These are phyloP conservation scores for Melozone crissalis DNA, from an alignment of 2,113 vertebrate genomes.

Conservation along the genomic window DNA sequence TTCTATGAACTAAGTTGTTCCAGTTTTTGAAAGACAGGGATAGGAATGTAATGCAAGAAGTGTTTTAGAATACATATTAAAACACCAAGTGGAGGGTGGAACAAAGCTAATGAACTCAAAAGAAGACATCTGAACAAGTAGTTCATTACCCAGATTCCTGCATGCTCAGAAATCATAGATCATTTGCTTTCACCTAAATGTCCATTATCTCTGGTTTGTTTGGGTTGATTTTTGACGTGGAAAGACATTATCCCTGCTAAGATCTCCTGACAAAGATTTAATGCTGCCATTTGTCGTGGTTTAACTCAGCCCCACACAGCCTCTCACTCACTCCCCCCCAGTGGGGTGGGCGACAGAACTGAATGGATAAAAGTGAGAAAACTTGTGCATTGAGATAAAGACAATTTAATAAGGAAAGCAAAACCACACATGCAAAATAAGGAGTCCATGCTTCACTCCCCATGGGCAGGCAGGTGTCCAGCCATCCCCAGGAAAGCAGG, in stretches of 20 bases:
- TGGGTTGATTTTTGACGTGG: background rate
- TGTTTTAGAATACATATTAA: background rate
- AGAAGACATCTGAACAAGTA: background rate
- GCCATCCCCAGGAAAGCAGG: background rate
- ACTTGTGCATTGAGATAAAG: background rate
- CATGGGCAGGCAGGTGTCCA: background rate
- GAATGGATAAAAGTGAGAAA: background rate
- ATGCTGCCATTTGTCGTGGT: background rate
- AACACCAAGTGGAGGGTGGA: background rate
- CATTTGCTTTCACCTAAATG: background rate
- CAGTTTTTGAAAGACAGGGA: background rate
- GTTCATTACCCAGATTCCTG: background rate
- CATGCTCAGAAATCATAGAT: conserved; percentile 8
- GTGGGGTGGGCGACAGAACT: background rate
- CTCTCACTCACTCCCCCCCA: background rate
- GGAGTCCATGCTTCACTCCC: background rate
- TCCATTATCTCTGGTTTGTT: background rate
- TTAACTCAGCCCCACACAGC: background rate
- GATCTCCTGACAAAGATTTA: conserved; percentile 43
- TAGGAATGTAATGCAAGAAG: background rate
- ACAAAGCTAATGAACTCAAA: conserved; percentile 33
- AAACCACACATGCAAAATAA: background rate
- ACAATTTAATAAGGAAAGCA: background rate
- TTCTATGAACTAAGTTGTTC: background rate
- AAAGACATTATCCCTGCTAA: background rate